These are phyloP conservation scores for Emys orbicularis DNA, from an alignment of 2,797 vertebrate genomes.

Conservation along the genomic window DNA sequence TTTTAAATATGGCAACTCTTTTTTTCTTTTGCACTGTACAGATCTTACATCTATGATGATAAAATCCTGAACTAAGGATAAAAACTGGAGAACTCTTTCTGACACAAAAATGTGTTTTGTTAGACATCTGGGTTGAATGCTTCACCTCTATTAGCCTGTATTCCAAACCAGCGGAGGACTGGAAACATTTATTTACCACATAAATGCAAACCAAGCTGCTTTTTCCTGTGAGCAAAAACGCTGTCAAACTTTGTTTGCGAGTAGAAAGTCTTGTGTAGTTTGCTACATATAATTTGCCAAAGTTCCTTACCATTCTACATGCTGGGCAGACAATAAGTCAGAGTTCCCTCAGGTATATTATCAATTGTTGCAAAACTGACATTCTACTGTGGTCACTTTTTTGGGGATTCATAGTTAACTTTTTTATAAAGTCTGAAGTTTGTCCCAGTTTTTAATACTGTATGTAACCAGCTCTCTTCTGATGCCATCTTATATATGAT, in stretches of 20 bases:
- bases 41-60: slow-evolving; percentile 47
- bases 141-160: slow-evolving; percentile 72
- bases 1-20: slow-evolving; percentile 37
- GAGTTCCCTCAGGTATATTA: slow-evolving; percentile 6
- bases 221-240: slow-evolving; percentile 54
- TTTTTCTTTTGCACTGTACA: neutral
- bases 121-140: slow-evolving; percentile 52
- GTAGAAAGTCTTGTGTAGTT: slow-evolving; percentile 29
- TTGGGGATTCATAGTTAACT: neutral
- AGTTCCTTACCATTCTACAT: slow-evolving; percentile 17
- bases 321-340: neutral
- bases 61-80: slow-evolving; percentile 44
- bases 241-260: slow-evolving; percentile 54
- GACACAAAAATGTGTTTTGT: slow-evolving; percentile 47
- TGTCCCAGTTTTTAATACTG: neutral
- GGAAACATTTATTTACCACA: slow-evolving; percentile 68
- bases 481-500: neutral
- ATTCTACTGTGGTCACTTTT: neutral
- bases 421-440: neutral
- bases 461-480: neutral
- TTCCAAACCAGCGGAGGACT: slow-evolving; percentile 61
- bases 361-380: slow-evolving; percentile 10
- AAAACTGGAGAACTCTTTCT: slow-evolving; percentile 39
- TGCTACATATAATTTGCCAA: slow-evolving; percentile 24
- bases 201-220: slow-evolving; percentile 63